phyloP scores from a whole-genome alignment of 2,797 vertebrate species.

The Arrhamphus sclerolepis region DNA sequence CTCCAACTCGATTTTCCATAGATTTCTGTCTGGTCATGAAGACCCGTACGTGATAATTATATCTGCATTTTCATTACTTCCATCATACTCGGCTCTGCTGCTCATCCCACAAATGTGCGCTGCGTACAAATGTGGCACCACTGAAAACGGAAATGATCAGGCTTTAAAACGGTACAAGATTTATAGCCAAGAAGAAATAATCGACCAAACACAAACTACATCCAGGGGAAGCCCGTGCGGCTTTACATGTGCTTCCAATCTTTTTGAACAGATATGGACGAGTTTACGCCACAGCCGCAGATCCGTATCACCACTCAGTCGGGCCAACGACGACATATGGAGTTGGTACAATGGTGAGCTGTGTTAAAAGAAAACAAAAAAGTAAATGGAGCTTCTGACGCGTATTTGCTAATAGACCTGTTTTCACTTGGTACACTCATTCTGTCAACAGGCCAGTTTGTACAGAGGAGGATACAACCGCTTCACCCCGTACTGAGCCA shows the following conservation, averaged over 20 bases:
- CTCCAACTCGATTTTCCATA: no score
- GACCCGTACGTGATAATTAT: no score
- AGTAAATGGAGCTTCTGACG: not conserved
- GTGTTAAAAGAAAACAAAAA: not conserved
- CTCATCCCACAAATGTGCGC: no score
- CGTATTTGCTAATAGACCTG: not conserved
- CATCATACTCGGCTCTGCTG: no score
- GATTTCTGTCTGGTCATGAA: no score
- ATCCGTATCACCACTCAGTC: slow-evolving; percentile 85
- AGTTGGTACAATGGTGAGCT: slow-evolving; percentile 85
- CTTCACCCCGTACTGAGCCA: slow-evolving; percentile 84
- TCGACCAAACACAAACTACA: not conserved
- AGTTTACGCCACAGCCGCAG: slow-evolving; percentile 80
- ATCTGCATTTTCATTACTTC: no score
- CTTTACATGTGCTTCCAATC: slow-evolving; percentile 11
- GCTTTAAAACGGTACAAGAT: no score
- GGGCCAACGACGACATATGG: slow-evolving; percentile 84
- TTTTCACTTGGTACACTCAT: slow-evolving; percentile 35
- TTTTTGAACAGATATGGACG: slow-evolving; percentile 78
- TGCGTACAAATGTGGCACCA: no score
- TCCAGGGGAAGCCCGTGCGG: no score
- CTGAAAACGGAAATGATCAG: no score
- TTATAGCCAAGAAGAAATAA: not conserved
- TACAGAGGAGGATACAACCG: slow-evolving; percentile 87
- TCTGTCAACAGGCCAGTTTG: slow-evolving; percentile 81